Conservation (phyloP, 2,113 vertebrate genomes). For the Varanus komodoensis region DNA sequence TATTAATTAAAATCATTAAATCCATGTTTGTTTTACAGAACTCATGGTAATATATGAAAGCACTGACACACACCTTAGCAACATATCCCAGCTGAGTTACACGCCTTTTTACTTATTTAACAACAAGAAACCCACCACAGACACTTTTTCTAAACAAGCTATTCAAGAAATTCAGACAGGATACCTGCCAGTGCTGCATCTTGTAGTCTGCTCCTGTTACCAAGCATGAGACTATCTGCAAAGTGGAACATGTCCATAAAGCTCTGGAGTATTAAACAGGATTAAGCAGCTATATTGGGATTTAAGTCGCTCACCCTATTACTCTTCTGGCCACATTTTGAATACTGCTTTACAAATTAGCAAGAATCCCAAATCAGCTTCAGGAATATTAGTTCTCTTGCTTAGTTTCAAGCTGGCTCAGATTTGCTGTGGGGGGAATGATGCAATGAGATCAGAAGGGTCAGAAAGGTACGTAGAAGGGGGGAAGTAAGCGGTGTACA, state of each 20-base stretch:
- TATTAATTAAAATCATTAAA: neutral
- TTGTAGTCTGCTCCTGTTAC: conserved; percentile 45
- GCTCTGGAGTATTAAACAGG: conserved; percentile 76
- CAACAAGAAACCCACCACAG: neutral
- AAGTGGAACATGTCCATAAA: conserved; percentile 67
- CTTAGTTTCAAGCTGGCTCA: neutral
- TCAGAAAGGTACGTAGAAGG: neutral
- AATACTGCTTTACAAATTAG: conserved; percentile 62
- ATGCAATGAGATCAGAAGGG: neutral
- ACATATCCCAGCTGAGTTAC: accelerated
- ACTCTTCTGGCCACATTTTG: conserved; percentile 69
- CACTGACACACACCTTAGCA: accelerated
- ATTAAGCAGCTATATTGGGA: conserved; percentile 82
- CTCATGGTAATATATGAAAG: neutral
- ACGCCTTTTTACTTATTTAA: neutral
- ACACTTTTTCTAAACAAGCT: neutral
- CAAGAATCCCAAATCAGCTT: conserved; percentile 42
- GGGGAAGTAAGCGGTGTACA: neutral
- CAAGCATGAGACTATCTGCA: conserved; percentile 30
- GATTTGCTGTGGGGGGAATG: neutral
- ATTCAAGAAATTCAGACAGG: neutral
- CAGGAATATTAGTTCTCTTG: neutral
- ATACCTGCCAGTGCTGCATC: conserved; percentile 60
- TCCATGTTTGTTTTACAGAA: neutral
- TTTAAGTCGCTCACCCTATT: conserved; percentile 80